Percentiles rank a stretch among this genome's conserved stretches.
These are phyloP conservation scores for Penaeus chinensis DNA, from an alignment of 1,140 invertebrate genomes.

Conservation along the genomic window DNA sequence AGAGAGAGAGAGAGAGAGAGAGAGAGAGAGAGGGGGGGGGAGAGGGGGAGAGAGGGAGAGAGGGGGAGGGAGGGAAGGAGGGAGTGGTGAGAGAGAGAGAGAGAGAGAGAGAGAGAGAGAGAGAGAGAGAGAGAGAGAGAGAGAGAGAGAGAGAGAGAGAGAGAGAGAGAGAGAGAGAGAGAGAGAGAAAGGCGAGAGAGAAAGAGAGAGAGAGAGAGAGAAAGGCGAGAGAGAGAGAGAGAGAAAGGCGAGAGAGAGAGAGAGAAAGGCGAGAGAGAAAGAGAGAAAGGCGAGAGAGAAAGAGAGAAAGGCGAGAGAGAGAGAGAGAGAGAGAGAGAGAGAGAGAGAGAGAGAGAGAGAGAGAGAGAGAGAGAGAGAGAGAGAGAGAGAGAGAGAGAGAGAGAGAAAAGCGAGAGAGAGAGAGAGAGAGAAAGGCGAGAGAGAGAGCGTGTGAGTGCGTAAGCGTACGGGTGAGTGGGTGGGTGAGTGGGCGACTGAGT, in stretches of 20 bases:
- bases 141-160: not conserved
- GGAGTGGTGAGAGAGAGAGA: not conserved
- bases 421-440: not conserved
- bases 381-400: too few relatives aligned
- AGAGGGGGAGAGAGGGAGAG: not conserved
- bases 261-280: not conserved
- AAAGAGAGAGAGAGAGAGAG: too few relatives aligned
- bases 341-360: not conserved
- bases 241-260: too few relatives aligned
- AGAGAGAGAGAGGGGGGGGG: not conserved
- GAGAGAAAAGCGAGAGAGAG: not conserved
- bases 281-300: not conserved
- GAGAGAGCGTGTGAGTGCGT: too few relatives aligned
- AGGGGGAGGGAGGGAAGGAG: not conserved
- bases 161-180: constrained; percentile 33
- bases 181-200: constrained; percentile 3
- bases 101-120: not conserved
- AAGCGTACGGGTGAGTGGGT: too few relatives aligned
- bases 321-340: not conserved
- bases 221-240: too few relatives aligned
- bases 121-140: not conserved
- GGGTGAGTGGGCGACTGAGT: too few relatives aligned
- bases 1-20: constrained; percentile 30
- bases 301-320: not conserved
- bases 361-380: too few relatives aligned